Conservation (phyloP, 2,797 vertebrate genomes). For the Anguilla obscura region DNA sequence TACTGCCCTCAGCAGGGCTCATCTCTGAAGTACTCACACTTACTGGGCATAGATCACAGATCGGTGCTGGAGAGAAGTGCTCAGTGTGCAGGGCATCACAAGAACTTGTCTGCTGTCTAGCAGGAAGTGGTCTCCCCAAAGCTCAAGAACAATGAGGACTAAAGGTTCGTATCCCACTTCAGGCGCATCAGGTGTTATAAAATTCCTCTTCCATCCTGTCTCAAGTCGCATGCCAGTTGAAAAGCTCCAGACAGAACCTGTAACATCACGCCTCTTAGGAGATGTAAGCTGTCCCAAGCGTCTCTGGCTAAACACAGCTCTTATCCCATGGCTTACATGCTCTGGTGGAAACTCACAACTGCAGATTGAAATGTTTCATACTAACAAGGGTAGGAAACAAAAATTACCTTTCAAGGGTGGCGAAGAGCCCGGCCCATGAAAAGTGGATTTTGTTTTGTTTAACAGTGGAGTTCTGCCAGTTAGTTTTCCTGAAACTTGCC, state of each 20-base stretch:
- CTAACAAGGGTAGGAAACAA: neutral
- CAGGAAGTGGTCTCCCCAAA: neutral
- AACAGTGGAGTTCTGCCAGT: conserved; percentile 12
- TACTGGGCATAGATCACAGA: neutral
- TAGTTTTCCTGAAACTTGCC: neutral
- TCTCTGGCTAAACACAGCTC: neutral
- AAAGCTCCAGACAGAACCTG: neutral
- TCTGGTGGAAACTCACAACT: neutral
- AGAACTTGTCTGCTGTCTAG: neutral
- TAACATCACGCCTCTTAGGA: neutral
- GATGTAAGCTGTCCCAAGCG: neutral
- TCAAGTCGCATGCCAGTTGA: neutral
- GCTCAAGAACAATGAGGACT: neutral
- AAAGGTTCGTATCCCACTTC: neutral
- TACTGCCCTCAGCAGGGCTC: neutral
- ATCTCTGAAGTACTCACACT: neutral
- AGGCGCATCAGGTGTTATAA: neutral
- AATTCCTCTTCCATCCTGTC: neutral
- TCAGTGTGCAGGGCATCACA: neutral
- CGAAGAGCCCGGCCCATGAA: conserved; percentile 84
- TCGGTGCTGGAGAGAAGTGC: neutral
- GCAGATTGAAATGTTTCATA: neutral
- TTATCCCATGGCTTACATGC: neutral
- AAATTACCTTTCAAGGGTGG: conserved; percentile 90
- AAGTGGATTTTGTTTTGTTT: conserved; percentile 15